A percentile compares a stretch with the other conserved stretches of the same genome.
Conservation (phyloP, 2,888 invertebrate species). For the Acrobasis repandana region DNA sequence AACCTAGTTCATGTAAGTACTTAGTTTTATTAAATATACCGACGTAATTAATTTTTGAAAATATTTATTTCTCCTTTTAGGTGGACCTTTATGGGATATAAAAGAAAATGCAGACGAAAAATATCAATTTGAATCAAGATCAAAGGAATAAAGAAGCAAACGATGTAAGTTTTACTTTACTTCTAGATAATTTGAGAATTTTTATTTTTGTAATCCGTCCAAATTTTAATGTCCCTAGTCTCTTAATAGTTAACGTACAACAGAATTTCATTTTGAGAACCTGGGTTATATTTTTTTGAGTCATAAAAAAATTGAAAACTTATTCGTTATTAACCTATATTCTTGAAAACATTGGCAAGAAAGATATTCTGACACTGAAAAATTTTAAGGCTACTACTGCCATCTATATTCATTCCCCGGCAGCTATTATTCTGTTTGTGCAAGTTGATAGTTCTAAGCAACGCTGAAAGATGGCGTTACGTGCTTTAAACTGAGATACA, state of each 20-base stretch:
- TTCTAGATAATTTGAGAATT: neutral
- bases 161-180: constrained; percentile 50
- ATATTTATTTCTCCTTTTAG: constrained; percentile 41
- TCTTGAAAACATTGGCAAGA: neutral
- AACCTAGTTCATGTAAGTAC: too few species aligned
- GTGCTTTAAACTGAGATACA: neutral
- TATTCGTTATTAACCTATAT: neutral
- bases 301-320: constrained; percentile 2
- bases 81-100: constrained; percentile 42
- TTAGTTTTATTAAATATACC: too few species aligned
- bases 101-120: constrained; percentile 84
- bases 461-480: neutral
- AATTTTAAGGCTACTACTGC: neutral
- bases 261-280: too few species aligned
- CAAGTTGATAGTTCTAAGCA: neutral
- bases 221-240: too few species aligned
- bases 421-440: neutral
- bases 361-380: neutral
- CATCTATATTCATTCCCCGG: neutral
- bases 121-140: constrained; percentile 82
- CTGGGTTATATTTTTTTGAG: too few species aligned
- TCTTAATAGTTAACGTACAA: too few species aligned
- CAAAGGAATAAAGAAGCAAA: constrained; percentile 65
- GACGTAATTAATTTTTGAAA: too few species aligned
- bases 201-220: too few species aligned